Evolutionary conservation across 2,797 vertebrate species (phyloP).

Genomic region (Myotis myotis): DNA sequence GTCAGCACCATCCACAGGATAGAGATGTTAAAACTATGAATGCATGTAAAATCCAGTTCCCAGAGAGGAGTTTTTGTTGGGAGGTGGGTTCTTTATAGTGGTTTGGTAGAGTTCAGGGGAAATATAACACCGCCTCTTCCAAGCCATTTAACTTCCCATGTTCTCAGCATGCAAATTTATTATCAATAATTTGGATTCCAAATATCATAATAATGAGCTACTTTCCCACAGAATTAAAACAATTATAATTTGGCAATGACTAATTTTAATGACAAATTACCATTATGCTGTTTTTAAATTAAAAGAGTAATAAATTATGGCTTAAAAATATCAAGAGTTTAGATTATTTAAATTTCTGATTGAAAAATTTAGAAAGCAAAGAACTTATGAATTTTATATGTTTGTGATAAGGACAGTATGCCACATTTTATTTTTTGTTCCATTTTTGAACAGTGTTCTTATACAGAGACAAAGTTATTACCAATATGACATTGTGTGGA

Average conservation of each 20-base stretch:
- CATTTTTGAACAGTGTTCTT: not conserved
- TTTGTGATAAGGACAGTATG: not conserved
- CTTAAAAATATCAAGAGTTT: not conserved
- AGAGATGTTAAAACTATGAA: not conserved
- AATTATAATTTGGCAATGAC: not conserved
- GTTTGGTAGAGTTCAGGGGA: not conserved
- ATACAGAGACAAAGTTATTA: constrained; percentile 19
- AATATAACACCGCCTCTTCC: not conserved
- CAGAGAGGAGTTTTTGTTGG: not conserved
- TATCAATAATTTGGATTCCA: not conserved
- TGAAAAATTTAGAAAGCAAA: constrained; percentile 30
- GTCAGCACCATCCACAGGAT: not conserved
- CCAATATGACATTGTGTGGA: not conserved
- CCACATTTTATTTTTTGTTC: constrained; percentile 24
- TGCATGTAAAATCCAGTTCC: not conserved
- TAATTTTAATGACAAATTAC: not conserved
- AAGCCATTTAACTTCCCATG: not conserved
- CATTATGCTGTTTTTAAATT: constrained; percentile 10
- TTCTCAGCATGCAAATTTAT: not conserved
- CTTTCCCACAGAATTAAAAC: not conserved
- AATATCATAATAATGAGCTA: not conserved
- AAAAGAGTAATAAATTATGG: constrained; percentile 23
- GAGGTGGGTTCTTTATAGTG: not conserved
- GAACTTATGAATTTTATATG: not conserved
- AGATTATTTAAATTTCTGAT: constrained; percentile 23